Conservation (phyloP, 2,797 vertebrate species). For the Cacajao melanocephalus region DNA sequence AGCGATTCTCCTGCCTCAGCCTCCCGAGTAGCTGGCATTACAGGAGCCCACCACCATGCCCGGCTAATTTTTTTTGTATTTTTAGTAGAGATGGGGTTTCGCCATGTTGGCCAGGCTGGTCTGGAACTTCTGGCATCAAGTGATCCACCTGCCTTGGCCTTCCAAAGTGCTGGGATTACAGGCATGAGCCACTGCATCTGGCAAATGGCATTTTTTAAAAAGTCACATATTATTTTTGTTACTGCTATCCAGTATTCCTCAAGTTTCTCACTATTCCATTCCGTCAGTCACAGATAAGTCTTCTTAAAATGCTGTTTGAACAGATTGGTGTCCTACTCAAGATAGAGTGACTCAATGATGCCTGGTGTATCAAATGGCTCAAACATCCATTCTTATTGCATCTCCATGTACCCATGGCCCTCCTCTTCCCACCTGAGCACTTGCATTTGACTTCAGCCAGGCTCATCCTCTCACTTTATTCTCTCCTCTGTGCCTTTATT, state of each 20-base stretch:
- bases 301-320: background rate
- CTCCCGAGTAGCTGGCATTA: too few relatives aligned
- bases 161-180: background rate
- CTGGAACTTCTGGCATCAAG: too few relatives aligned
- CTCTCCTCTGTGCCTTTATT: background rate
- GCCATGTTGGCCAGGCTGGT: too few relatives aligned
- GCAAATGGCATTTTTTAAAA: background rate
- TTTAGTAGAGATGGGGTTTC: too few relatives aligned
- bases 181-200: too few relatives aligned
- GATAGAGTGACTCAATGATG: background rate
- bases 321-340: background rate
- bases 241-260: background rate
- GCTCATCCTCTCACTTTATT: background rate
- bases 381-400: background rate
- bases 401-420: background rate
- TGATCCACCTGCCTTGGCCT: background rate
- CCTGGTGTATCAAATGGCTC: background rate
- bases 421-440: background rate
- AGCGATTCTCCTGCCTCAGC: too few relatives aligned
- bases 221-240: constrained; percentile 15
- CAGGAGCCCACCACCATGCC: too few relatives aligned
- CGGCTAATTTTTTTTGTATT: too few relatives aligned
- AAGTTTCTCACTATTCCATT: background rate
- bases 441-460: background rate
- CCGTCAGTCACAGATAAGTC: background rate